phyloP scores from a whole-genome alignment of 2,797 vertebrate species.

The Tapirus indicus region DNA sequence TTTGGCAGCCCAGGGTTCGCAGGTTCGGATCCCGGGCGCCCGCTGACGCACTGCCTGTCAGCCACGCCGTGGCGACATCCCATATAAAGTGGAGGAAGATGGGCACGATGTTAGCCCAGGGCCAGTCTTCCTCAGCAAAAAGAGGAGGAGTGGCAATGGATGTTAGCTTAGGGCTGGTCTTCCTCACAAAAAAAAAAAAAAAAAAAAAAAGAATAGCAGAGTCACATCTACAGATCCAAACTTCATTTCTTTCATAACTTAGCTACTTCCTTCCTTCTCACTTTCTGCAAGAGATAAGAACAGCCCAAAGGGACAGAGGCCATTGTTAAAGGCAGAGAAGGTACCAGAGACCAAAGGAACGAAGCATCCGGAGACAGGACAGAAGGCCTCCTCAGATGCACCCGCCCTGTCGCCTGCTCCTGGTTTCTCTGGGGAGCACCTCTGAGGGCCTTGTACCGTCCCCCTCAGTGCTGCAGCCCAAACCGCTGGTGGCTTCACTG shows the following conservation, averaged over 20 bases:
- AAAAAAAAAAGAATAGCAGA: background rate
- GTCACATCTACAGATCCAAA: background rate
- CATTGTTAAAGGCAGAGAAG: background rate
- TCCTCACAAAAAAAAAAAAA: too few species aligned
- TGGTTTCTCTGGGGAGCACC: background rate
- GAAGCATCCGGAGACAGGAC: background rate
- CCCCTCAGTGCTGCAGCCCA: background rate
- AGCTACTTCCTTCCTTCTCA: background rate
- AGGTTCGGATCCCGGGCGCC: too few species aligned
- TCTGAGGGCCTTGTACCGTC: accelerated
- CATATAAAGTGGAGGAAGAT: too few species aligned
- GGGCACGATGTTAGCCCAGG: too few species aligned
- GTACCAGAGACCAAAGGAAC: background rate
- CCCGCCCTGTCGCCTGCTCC: background rate
- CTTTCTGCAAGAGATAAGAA: background rate
- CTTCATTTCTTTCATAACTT: background rate
- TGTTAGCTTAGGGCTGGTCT: too few species aligned
- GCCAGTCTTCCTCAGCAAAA: too few species aligned
- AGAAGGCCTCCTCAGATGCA: background rate
- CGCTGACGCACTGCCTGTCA: too few species aligned
- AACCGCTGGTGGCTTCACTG: background rate
- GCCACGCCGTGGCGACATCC: too few species aligned
- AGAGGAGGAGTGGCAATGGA: too few species aligned
- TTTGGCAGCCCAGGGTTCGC: too few species aligned
- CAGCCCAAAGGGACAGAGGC: background rate